These are phyloP conservation scores for Aphelinus atriplicis DNA, from an alignment of 1,140 invertebrate species.

Conservation along the genomic window DNA sequence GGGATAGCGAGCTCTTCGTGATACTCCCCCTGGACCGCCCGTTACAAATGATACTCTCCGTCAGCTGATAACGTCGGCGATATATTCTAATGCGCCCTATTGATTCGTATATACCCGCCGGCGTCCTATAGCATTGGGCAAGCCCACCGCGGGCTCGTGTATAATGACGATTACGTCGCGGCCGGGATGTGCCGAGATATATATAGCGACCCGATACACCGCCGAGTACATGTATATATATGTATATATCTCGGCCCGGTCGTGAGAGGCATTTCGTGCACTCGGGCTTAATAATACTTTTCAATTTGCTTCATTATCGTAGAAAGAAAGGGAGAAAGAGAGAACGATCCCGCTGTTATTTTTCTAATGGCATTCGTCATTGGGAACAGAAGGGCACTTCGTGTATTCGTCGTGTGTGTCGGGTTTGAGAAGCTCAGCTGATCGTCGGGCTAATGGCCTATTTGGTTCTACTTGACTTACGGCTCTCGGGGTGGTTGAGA, in stretches of 20 bases:
- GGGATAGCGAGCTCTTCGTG: too few species aligned
- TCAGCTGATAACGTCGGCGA: conserved; percentile 10
- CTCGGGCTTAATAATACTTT: conserved; percentile 5
- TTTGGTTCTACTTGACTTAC: too few species aligned
- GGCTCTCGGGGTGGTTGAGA: too few species aligned
- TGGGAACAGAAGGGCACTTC: not conserved
- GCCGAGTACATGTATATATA: too few species aligned
- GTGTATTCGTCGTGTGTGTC: too few species aligned
- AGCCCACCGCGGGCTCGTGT: not conserved
- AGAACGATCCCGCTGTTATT: too few species aligned
- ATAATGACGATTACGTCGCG: conserved; percentile 14
- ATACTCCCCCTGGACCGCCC: not conserved
- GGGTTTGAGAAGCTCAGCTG: too few species aligned
- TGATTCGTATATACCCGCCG: conserved; percentile 2
- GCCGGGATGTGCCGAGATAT: too few species aligned
- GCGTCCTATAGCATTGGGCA: not conserved
- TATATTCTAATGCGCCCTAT: conserved; percentile 18
- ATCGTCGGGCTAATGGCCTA: too few species aligned
- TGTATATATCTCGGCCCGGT: not conserved
- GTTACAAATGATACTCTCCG: conserved; percentile 9
- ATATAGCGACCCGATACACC: too few species aligned
- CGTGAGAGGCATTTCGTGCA: not conserved
- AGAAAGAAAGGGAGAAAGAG: too few species aligned
- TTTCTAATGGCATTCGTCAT: too few species aligned
- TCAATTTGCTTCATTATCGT: conserved; percentile 17